phyloP scores from a whole-genome alignment of 2,797 vertebrate genomes.

The Schizopygopsis malacanthus region DNA sequence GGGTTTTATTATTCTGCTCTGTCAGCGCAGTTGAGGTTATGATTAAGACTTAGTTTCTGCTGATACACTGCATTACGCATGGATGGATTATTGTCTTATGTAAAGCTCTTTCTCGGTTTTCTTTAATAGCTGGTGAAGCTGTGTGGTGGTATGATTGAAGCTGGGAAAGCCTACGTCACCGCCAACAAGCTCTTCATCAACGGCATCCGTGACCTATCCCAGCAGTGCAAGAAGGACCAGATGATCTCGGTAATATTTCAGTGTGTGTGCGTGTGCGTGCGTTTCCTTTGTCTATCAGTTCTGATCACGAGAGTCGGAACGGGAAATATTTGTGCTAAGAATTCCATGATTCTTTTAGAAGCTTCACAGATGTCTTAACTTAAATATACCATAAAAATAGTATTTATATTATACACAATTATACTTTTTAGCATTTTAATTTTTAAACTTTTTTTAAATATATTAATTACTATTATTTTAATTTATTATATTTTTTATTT shows the following conservation, averaged over 20 bases:
- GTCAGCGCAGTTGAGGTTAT: neutral
- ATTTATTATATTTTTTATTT: no score
- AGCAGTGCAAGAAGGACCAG: conserved; percentile 86
- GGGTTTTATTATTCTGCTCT: neutral
- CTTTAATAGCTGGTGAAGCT: conserved; percentile 83
- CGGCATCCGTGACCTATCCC: conserved; percentile 84
- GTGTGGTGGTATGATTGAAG: conserved; percentile 88
- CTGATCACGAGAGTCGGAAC: neutral
- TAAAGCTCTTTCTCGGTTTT: conserved; percentile 24
- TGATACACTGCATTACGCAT: neutral
- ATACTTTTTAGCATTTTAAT: no score
- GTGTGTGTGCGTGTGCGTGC: neutral
- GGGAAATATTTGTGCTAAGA: neutral
- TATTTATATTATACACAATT: no score
- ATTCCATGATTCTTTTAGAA: neutral
- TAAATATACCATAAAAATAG: no score
- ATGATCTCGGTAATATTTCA: conserved; percentile 82
- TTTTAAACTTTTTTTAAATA: neutral
- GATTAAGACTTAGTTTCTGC: neutral
- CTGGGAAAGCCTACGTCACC: conserved; percentile 83
- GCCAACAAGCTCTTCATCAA: conserved; percentile 88
- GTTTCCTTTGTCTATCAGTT: neutral
- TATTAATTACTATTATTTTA: neutral
- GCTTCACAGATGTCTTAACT: neutral
- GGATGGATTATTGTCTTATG: neutral